phyloP scores from a whole-genome alignment of 2,888 invertebrate species.

The Eupithecia insigniata region DNA sequence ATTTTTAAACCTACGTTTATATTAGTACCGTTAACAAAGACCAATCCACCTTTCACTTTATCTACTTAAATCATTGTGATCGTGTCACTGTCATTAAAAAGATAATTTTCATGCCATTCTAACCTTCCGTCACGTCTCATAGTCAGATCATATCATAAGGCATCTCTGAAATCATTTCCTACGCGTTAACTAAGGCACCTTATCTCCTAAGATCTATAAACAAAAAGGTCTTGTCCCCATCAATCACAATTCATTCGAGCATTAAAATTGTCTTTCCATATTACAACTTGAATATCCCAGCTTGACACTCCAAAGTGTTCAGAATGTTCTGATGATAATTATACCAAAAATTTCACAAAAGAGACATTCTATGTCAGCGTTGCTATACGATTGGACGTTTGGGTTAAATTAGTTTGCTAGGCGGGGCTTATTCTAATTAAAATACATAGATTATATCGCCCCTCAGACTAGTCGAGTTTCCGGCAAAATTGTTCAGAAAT shows the following conservation, averaged over 20 bases:
- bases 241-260: conserved; percentile 43
- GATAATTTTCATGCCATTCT: conserved; percentile 31
- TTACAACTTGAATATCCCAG: conserved; percentile 36
- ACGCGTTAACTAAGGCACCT: conserved; percentile 33
- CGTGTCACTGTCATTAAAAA: conserved; percentile 28
- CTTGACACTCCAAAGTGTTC: conserved; percentile 42
- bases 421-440: conserved; percentile 49
- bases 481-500: conserved; percentile 49
- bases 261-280: conserved; percentile 43
- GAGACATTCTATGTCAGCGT: conserved; percentile 69
- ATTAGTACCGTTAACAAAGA: background rate
- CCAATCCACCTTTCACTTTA: background rate
- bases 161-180: conserved; percentile 26
- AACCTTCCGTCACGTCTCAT: conserved; percentile 28
- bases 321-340: conserved; percentile 4
- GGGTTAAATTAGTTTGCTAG: conserved; percentile 63
- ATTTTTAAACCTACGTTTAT: background rate
- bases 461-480: conserved; percentile 39
- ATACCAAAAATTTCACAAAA: conserved; percentile 43
- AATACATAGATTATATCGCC: conserved; percentile 46
- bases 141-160: conserved; percentile 22
- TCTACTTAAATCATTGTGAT: conserved; percentile 19
- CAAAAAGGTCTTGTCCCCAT: conserved; percentile 43
- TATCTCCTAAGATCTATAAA: conserved; percentile 43
- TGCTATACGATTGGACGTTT: conserved; percentile 79